These are phyloP conservation scores for Tachystola acroxantha DNA, from an alignment of 2,888 invertebrate species.

Conservation along the genomic window DNA sequence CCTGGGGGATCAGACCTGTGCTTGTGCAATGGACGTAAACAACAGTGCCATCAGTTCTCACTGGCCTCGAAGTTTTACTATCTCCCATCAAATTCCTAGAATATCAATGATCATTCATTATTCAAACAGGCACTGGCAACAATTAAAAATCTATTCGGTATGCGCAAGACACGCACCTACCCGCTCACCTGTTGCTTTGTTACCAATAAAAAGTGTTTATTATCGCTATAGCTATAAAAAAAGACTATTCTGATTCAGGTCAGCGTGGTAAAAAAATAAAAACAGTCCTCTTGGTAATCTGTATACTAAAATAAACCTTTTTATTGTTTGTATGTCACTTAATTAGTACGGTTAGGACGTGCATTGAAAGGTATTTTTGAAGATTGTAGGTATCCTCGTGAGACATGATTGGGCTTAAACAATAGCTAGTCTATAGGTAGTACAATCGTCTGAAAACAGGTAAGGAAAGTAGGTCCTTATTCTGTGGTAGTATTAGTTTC, in stretches of 20 bases:
- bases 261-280: slow-evolving; percentile 43
- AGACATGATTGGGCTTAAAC: no score
- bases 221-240: slow-evolving; percentile 41
- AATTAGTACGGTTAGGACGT: slow-evolving; percentile 44
- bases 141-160: slow-evolving; percentile 69
- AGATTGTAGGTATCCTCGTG: no score
- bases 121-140: slow-evolving; percentile 42
- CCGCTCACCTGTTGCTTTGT: slow-evolving; percentile 53
- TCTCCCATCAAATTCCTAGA: slow-evolving; percentile 39
- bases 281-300: slow-evolving; percentile 39
- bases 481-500: no score
- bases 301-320: slow-evolving; percentile 44
- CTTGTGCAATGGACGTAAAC: no score
- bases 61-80: no score
- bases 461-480: no score
- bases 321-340: slow-evolving; percentile 53
- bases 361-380: slow-evolving; percentile 22
- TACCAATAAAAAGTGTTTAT: slow-evolving; percentile 61
- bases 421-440: no score
- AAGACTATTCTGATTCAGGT: slow-evolving; percentile 50
- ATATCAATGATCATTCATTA: slow-evolving; percentile 54
- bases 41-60: no score
- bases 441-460: no score
- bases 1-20: no score
- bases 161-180: slow-evolving; percentile 44